Percentiles rank a stretch among this genome's conserved stretches.
phyloP scores from a whole-genome alignment of 2,888 invertebrate species.

The Camponotus fellah region DNA sequence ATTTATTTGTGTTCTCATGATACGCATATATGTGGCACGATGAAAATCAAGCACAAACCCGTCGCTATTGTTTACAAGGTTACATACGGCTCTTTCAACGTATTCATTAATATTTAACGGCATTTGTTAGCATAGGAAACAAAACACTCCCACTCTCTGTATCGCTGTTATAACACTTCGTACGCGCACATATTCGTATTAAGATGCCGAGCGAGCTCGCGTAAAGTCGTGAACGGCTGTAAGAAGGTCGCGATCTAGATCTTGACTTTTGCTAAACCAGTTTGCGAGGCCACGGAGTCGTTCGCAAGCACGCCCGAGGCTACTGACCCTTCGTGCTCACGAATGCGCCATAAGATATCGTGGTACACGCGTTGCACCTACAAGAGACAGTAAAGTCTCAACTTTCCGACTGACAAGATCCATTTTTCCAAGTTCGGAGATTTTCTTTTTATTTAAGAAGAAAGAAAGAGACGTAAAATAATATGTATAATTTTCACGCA shows the following conservation, averaged over 20 bases:
- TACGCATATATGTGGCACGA: neutral
- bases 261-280: slow-evolving; percentile 81
- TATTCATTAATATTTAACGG: neutral
- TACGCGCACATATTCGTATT: slow-evolving; percentile 18
- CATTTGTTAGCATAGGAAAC: neutral
- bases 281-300: slow-evolving; percentile 74
- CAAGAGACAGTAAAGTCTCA: slow-evolving; percentile 15
- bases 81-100: too few species aligned
- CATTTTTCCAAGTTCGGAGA: neutral
- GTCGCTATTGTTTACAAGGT: neutral
- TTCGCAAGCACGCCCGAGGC: slow-evolving; percentile 69
- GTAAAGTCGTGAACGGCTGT: slow-evolving; percentile 50
- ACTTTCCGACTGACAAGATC: slow-evolving; percentile 23
- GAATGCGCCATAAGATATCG: slow-evolving; percentile 41
- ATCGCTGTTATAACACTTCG: slow-evolving; percentile 5
- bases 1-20: neutral
- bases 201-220: slow-evolving; percentile 40
- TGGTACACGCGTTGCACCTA: slow-evolving; percentile 17
- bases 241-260: slow-evolving; percentile 81
- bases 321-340: slow-evolving; percentile 72
- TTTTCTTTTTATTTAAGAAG: slow-evolving; percentile 22
- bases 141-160: neutral
- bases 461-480: neutral
- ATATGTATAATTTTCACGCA: neutral
- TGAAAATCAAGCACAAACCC: neutral